Base-by-base conservation (phyloP, 2,113 vertebrate genomes). In the Malurus elegans region DNA sequence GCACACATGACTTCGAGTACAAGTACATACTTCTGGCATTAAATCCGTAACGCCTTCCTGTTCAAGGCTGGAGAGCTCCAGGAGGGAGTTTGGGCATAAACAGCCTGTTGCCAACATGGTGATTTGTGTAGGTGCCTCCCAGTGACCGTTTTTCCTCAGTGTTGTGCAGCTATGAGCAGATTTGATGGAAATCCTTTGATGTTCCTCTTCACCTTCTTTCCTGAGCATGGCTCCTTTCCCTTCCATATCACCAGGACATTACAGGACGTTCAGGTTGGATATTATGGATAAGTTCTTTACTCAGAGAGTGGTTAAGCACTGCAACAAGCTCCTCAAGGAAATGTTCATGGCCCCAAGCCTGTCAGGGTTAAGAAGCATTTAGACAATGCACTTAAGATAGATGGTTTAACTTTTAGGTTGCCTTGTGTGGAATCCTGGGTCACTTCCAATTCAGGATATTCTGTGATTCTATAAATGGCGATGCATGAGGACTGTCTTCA, bases 401-500 rank as follows among this genome's bases (percentile, higher is more conserved):
- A 47, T 4, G 5, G 36, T 57, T 86, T 86, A 74, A 56, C 16
- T 82, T 82, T 60, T 61, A 82, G 14, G 23, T 24, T 71, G 19
- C 36, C 20, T 29, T 51, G 9, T 44, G 21, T 50, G 48, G 32
- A 69, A 64, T 76, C 32, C 50, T 47, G 8, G 8, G n/a, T 47
- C 13, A 21, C 40, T 73, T 91, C 47, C 24, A 86, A 53, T 51
- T 66, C 48, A 42, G 12, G 40, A 60, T 83, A 72, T 67, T 66
- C 72, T 72, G 28, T 40, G 25, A 76, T 48, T 53, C 38, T 60
- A 20, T n/a, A 67, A 81, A 51, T 25, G 38, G 18, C 19, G 23
- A n/a, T 28, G 15, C 26, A 50, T 0, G 0, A 72, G 14, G 32
- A 48, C 12, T 2, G 1, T 28, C 58, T 73, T 81, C 4, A 70